A percentile compares a stretch with the other conserved stretches of the same genome.
Conservation (phyloP, 2,797 vertebrate species). For the Fistularia tabacaria region DNA sequence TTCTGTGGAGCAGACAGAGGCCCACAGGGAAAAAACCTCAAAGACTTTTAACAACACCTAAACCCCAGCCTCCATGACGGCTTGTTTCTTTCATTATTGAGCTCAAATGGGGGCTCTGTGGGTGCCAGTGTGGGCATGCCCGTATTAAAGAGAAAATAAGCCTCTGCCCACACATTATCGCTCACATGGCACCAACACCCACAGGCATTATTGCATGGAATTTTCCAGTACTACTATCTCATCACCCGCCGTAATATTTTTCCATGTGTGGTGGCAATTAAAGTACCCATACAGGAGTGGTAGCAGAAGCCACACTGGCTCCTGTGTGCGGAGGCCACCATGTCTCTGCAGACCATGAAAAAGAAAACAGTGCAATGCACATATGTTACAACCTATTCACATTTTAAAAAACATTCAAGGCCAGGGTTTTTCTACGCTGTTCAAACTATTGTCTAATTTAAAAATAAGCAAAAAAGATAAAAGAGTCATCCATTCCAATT, state of each 20-base stretch:
- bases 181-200: slow-evolving; percentile 70
- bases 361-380: background rate
- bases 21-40: slow-evolving; percentile 71
- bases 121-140: slow-evolving; percentile 70
- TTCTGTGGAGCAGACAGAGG: slow-evolving; percentile 67
- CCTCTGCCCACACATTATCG: slow-evolving; percentile 73
- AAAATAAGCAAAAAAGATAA: too few relatives aligned
- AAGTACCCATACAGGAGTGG: slow-evolving; percentile 57
- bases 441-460: too few relatives aligned
- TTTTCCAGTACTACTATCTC: slow-evolving; percentile 70
- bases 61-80: slow-evolving; percentile 65
- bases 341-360: slow-evolving; percentile 43
- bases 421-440: too few relatives aligned
- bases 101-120: slow-evolving; percentile 67
- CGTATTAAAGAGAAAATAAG: slow-evolving; percentile 72
- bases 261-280: slow-evolving; percentile 72
- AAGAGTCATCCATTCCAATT: too few relatives aligned
- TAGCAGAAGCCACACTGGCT: slow-evolving; percentile 63
- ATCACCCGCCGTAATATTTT: slow-evolving; percentile 66
- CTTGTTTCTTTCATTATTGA: slow-evolving; percentile 71
- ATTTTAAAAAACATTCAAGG: too few relatives aligned
- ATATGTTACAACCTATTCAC: background rate
- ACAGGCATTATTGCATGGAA: slow-evolving; percentile 71
- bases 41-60: slow-evolving; percentile 76
- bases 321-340: slow-evolving; percentile 45